Evolutionary conservation across 2,888 invertebrate species (phyloP), one percentile per base, ranked within the genome.

Genomic region (Keiferia lycopersicella): DNA sequence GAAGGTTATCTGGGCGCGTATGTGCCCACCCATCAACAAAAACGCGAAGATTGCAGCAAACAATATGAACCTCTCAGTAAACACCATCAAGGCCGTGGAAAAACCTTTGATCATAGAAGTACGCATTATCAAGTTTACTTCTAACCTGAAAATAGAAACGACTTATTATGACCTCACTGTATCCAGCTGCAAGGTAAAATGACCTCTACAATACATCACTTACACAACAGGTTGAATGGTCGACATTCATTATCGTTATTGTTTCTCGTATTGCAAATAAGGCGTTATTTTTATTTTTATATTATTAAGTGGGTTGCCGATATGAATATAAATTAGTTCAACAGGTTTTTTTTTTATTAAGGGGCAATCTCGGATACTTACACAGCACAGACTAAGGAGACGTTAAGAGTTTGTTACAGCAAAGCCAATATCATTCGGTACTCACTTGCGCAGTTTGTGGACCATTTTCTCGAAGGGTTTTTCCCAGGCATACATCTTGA

Each of bases 401-500:
- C n/a, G n/a, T n/a, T n/a, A n/a, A n/a, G n/a, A 30, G 6, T 22
- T 26, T n/a, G 26, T 14, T 26, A 1, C n/a, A 53, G 4, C 7
- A n/a, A 30, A 26, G 1, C 22, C 10, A 22, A 2, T 18, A 20
- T 22, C 26, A 26, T 26, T 7, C 14, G 57, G 57, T 22, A 82
- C 89, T 82, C 87, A 96, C 96, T 93, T 94, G 80, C 96, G 88
- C 10, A 95, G 90, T 63, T 92, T 83, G 61, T 93, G 93, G 1
- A 96, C 94, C 0, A 96, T 83, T 64, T 93, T 92, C 63, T 94
- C 94, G 74, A 96, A 97, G 0, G 96, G 95, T 68, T 93, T 94
- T 77, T 97, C 97, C 94, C 97, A 97, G 0, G 96, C 95, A 74
- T 96, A 97, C 96, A 97, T 96, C 88, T 97, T 97, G 72, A 97